Conservation (phyloP, 2,888 invertebrate species). For the Plagodis dolabraria region DNA sequence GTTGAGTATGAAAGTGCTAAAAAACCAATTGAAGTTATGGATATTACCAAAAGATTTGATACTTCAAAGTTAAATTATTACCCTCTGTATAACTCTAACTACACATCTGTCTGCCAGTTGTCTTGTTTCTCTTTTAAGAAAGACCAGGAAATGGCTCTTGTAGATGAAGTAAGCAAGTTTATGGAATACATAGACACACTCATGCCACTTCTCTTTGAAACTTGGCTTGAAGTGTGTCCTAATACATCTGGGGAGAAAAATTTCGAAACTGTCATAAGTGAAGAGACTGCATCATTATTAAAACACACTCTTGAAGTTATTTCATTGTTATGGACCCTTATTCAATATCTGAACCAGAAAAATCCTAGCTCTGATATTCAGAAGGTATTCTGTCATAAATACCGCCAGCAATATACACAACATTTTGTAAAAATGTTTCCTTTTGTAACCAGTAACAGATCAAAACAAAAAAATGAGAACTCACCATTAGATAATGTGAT, state of each 20-base stretch:
- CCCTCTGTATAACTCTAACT: conserved; percentile 62
- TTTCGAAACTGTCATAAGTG: conserved; percentile 80
- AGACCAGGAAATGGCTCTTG: conserved; percentile 52
- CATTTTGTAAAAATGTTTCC: conserved; percentile 86
- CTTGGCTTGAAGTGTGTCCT: conserved; percentile 92
- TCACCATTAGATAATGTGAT: conserved; percentile 59
- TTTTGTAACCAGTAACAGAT: conserved; percentile 76
- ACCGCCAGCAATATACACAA: conserved; percentile 79
- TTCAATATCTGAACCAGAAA: conserved; percentile 61
- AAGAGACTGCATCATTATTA: conserved; percentile 87
- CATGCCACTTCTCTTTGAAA: conserved; percentile 91
- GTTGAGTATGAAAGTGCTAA: conserved; percentile 57
- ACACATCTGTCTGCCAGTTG: conserved; percentile 64
- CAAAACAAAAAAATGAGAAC: conserved; percentile 52
- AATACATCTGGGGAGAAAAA: conserved; percentile 63
- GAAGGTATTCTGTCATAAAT: conserved; percentile 80
- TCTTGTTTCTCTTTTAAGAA: conserved; percentile 74
- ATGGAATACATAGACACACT: conserved; percentile 87
- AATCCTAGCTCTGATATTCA: conserved; percentile 70
- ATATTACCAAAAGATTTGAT: conserved; percentile 55
- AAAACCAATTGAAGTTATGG: conserved; percentile 36
- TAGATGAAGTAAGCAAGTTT: conserved; percentile 80
- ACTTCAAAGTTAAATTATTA: conserved; percentile 55
- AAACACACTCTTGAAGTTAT: conserved; percentile 87
- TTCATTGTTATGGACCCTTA: conserved; percentile 82